phyloP scores from a whole-genome alignment of 2,888 invertebrate genomes.

The Zeuzera pyrina region DNA sequence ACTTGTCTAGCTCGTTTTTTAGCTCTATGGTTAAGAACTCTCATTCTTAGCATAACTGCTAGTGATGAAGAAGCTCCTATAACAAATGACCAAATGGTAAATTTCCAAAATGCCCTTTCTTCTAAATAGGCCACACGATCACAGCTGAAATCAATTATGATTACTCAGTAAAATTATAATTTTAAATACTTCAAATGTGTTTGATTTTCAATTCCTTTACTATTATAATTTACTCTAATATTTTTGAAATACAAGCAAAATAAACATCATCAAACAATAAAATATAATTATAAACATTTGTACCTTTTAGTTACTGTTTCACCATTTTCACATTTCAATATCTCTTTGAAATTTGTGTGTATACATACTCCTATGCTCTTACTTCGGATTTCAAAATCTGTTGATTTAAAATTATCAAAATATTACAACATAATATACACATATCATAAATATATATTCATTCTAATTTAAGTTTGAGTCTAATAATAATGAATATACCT shows the following conservation, averaged over 20 bases:
- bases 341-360: constrained; percentile 87
- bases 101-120: constrained; percentile 87
- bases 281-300: constrained; percentile 1
- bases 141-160: constrained; percentile 81
- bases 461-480: too few species aligned
- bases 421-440: constrained; percentile 1
- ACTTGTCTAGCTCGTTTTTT: constrained; percentile 80
- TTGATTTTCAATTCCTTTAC: background rate
- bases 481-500: too few species aligned
- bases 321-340: constrained; percentile 84
- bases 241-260: background rate
- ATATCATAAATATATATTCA: background rate
- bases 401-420: constrained; percentile 22
- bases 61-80: constrained; percentile 76
- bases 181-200: background rate
- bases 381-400: constrained; percentile 86
- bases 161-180: constrained; percentile 3
- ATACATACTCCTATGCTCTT: constrained; percentile 87
- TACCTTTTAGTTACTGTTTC: constrained; percentile 85
- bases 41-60: constrained; percentile 76
- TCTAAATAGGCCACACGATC: constrained; percentile 89
- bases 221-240: too few species aligned
- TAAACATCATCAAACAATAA: constrained; percentile 1
- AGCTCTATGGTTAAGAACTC: constrained; percentile 77
- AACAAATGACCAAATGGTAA: constrained; percentile 80